phyloP scores from a whole-genome alignment of 64 coral and sea anemone species.

The Astreopora myriophthalma region DNA sequence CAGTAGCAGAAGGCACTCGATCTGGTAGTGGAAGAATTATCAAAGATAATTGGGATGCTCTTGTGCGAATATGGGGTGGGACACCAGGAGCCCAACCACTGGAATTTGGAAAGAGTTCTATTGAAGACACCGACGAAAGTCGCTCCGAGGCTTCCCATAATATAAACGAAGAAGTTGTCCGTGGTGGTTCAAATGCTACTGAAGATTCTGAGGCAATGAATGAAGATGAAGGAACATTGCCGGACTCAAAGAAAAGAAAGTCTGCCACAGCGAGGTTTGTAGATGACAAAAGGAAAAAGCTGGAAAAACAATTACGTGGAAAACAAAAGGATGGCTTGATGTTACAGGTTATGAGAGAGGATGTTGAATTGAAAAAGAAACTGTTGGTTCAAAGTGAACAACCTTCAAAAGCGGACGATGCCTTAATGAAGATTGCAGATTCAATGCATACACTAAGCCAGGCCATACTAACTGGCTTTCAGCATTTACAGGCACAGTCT shows the following conservation, averaged over 20 bases:
- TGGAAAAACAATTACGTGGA: slow-evolving; percentile 40
- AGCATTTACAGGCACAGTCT: slow-evolving; percentile 25
- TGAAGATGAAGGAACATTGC: neutral
- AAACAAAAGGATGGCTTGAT: slow-evolving; percentile 50
- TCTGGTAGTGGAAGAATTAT: slow-evolving; percentile 67
- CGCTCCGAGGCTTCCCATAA: neutral
- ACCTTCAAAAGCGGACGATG: neutral
- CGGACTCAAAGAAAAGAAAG: slow-evolving; percentile 29
- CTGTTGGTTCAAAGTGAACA: neutral
- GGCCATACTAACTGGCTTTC: slow-evolving; percentile 40
- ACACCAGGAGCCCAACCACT: slow-evolving; percentile 49
- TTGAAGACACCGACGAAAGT: neutral
- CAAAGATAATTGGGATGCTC: slow-evolving; percentile 57
- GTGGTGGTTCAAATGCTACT: neutral
- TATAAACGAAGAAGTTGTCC: neutral
- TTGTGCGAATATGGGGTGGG: slow-evolving; percentile 55
- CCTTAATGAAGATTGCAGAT: slow-evolving; percentile 55
- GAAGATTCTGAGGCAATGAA: neutral
- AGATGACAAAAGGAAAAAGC: slow-evolving; percentile 61
- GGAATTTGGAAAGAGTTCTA: slow-evolving; percentile 20
- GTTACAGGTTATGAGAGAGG: slow-evolving; percentile 58
- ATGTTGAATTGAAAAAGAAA: slow-evolving; percentile 56
- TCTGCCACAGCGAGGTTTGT: slow-evolving; percentile 48
- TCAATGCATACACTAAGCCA: slow-evolving; percentile 58
- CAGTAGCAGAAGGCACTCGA: slow-evolving; percentile 44